Evolutionary conservation across 2,797 vertebrate genomes (phyloP).

Genomic region (Chaetodon trifasciatus): DNA sequence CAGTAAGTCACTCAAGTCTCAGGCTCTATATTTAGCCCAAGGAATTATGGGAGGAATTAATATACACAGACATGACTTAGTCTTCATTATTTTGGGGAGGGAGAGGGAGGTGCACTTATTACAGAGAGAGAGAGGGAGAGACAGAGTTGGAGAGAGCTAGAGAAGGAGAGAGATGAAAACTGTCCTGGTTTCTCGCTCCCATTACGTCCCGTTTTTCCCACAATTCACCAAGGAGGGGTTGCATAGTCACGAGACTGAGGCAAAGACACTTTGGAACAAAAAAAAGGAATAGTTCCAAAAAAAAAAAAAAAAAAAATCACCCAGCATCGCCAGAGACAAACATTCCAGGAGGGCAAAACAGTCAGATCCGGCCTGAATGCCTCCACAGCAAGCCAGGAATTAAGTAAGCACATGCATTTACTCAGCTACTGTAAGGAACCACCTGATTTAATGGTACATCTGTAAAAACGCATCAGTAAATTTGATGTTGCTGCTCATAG

Average conservation of each 20-base stretch:
- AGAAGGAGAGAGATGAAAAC: constrained; percentile 31
- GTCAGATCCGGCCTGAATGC: not conserved
- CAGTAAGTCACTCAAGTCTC: constrained; percentile 62
- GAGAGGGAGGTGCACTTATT: constrained; percentile 41
- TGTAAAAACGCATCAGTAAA: not conserved
- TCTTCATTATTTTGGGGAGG: constrained; percentile 67
- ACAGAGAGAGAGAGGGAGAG: not conserved
- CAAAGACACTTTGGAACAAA: constrained; percentile 24
- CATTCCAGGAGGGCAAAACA: not conserved
- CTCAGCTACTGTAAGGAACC: not conserved
- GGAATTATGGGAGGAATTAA: constrained; percentile 74
- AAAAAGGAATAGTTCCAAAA: constrained; percentile 24
- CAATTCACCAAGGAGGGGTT: constrained; percentile 52
- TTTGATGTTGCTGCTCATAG: no score
- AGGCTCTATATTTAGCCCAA: constrained; percentile 68
- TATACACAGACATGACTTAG: constrained; percentile 69
- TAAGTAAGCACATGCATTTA: not conserved
- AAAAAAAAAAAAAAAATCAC: constrained; percentile 33
- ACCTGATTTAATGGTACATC: not conserved
- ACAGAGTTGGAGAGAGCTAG: not conserved
- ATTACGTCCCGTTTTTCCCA: constrained; percentile 68
- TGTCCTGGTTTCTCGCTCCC: constrained; percentile 69
- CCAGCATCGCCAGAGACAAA: not conserved
- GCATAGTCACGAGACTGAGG: constrained; percentile 9
- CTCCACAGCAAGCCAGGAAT: not conserved